Evolutionary conservation across 2,797 vertebrate genomes (phyloP).

Genomic region (Poeciliopsis presidionis): DNA sequence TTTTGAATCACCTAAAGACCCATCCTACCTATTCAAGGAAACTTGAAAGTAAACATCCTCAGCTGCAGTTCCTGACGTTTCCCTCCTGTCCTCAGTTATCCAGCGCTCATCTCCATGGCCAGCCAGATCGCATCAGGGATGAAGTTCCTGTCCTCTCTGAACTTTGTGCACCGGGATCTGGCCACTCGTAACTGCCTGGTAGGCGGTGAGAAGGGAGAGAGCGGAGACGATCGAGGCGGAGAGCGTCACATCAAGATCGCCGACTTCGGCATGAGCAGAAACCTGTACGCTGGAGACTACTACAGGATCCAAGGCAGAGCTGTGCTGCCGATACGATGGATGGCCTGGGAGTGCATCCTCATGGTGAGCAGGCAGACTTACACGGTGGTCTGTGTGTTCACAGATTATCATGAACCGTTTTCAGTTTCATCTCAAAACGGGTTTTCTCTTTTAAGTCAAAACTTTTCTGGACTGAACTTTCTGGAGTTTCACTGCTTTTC

Average conservation of each 20-base stretch:
- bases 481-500: neutral
- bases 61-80: neutral
- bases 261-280: constrained; percentile 95
- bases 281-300: constrained; percentile 90
- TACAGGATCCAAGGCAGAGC: constrained; percentile 93
- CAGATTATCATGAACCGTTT: neutral
- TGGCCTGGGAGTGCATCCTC: constrained; percentile 97
- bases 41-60: neutral
- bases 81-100: constrained; percentile 77
- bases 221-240: constrained; percentile 76
- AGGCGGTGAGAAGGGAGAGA: constrained; percentile 85
- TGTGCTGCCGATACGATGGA: constrained; percentile 95
- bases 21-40: no score
- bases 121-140: constrained; percentile 93
- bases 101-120: constrained; percentile 87
- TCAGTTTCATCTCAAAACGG: neutral
- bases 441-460: neutral
- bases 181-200: constrained; percentile 94
- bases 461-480: neutral
- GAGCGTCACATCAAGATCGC: constrained; percentile 94
- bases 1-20: no score
- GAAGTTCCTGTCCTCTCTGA: constrained; percentile 91
- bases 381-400: neutral
- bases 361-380: constrained; percentile 80
- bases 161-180: constrained; percentile 93